These are phyloP conservation scores for Cladorhizidae sp. DNA, from an alignment of 37 sponge, comb jelly and placozoan species.

Conservation along the genomic window DNA sequence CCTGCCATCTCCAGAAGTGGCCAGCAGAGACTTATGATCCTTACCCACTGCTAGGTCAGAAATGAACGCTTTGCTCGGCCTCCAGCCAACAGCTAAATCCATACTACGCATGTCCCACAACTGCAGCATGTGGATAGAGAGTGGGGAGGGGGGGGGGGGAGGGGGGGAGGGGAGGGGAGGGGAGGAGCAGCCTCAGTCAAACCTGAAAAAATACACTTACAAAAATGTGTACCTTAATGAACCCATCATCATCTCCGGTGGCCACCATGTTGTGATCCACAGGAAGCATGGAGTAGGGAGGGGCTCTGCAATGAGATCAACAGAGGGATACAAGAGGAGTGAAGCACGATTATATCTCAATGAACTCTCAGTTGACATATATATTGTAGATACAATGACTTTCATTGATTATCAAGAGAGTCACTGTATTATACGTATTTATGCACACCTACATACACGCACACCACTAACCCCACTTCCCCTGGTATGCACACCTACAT, in stretches of 20 bases:
- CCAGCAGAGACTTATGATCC: constrained; percentile 59
- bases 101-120: constrained; percentile 80
- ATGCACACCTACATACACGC: no score
- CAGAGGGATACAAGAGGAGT: no score
- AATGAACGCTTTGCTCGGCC: constrained; percentile 79
- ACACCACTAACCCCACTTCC: no score
- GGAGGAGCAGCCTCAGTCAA: not conserved
- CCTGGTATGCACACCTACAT: no score
- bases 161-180: not conserved
- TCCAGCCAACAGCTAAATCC: constrained; percentile 38
- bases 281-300: constrained; percentile 64
- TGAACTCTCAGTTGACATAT: no score
- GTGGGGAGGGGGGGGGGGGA: not conserved
- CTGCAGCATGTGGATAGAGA: constrained; percentile 9
- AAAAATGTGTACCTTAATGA: constrained; percentile 59
- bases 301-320: constrained; percentile 18
- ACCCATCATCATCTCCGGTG: constrained; percentile 89
- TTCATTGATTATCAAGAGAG: no score
- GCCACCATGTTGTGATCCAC: constrained; percentile 62
- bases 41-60: constrained; percentile 62
- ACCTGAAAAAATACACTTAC: not conserved
- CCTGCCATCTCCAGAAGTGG: constrained; percentile 88
- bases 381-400: no score
- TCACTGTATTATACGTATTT: no score
- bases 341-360: no score